A percentile compares a stretch with the other conserved stretches of the same genome.
Evolutionary conservation across 1,140 invertebrate species (phyloP).

Genomic region (Ctenoplectra terminalis): DNA sequence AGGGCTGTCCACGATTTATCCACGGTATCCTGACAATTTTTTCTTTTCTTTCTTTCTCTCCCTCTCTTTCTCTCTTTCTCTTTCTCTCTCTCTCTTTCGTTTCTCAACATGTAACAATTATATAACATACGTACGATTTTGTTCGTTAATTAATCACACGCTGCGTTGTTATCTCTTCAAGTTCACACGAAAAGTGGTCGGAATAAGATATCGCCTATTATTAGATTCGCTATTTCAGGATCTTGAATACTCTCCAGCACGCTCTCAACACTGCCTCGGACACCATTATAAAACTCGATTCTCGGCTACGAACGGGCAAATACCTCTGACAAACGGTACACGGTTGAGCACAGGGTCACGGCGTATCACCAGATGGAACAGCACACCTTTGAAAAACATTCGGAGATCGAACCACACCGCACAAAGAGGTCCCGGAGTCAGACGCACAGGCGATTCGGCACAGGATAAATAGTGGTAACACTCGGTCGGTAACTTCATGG

Average conservation of each 20-base stretch:
- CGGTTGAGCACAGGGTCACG: conserved; percentile 15
- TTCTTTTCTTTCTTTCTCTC: neutral
- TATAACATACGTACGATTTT: conserved; percentile 63
- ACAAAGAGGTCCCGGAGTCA: conserved; percentile 15
- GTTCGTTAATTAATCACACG: conserved; percentile 43
- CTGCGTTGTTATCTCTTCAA: conserved; percentile 70
- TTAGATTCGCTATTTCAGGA: conserved; percentile 70
- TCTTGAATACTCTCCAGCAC: conserved; percentile 61
- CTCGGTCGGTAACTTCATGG: conserved; percentile 67
- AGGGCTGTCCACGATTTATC: too few relatives aligned
- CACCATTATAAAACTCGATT: conserved; percentile 58
- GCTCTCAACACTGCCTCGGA: conserved; percentile 55
- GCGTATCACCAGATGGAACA: conserved; percentile 25
- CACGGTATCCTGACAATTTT: neutral
- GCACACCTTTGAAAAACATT: conserved; percentile 24
- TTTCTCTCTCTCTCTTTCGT: too few relatives aligned
- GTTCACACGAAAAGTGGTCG: conserved; percentile 70
- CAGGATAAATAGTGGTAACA: conserved; percentile 38
- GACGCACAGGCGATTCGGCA: conserved; percentile 29
- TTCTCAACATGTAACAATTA: conserved; percentile 40
- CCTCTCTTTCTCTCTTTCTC: too few relatives aligned
- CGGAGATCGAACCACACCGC: neutral
- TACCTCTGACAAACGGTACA: conserved; percentile 3
- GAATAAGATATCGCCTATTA: conserved; percentile 70
- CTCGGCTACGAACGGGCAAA: conserved; percentile 12